Base-by-base conservation (phyloP, 2,888 invertebrate species). In the Pimpla rufipes region DNA sequence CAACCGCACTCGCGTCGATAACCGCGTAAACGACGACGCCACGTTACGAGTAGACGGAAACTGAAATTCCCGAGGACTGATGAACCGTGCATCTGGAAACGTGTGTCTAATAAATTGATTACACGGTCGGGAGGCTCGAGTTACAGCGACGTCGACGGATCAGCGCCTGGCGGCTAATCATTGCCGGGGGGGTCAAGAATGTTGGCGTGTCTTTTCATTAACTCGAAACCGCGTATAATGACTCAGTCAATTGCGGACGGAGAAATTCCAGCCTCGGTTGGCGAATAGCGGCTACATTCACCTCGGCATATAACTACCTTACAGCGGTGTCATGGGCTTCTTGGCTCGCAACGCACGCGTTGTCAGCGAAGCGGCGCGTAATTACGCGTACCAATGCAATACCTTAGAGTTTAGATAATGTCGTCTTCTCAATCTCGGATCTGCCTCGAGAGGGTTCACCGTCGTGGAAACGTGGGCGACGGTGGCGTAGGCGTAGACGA, bases 351-450 rank as follows among this genome's bases (percentile, higher is more conserved):
- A 57, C 52, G 74, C 74, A 74, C 82, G 59, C 77, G 64, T 70
- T 70, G 66, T 79, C 59, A 66, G 75, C 47, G 10, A 47, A 50
- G 70, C 37, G 29, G 29, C 62, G 74, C 82, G 78, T 83, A 83
- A 83, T 83, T 83, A 79, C 79, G 75, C 79, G 66, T 79, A 70
- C 75, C 70, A 45, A 71, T 79, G 74, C 83, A 79, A 75, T 76
- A 64, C 79, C 47, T 79, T 70, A 79, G 66, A 83, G 75, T 70
- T 74, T 40, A 79, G 78, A 75, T 74, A 67, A 29, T 70, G 71
- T 37, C 57, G 75, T 75, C 71, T 55, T 59, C 71, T 79, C 79
- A 83, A 83, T 79, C 83, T 79, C 66, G 42, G 83, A 37, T 79
- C 78, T 52, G 62, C 45, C 82, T 74, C 40, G 55, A 71, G 71